A percentile compares a stretch with the other conserved stretches of the same genome.
Conservation (phyloP, 2,888 invertebrate genomes). For the Ligdia adustata region DNA sequence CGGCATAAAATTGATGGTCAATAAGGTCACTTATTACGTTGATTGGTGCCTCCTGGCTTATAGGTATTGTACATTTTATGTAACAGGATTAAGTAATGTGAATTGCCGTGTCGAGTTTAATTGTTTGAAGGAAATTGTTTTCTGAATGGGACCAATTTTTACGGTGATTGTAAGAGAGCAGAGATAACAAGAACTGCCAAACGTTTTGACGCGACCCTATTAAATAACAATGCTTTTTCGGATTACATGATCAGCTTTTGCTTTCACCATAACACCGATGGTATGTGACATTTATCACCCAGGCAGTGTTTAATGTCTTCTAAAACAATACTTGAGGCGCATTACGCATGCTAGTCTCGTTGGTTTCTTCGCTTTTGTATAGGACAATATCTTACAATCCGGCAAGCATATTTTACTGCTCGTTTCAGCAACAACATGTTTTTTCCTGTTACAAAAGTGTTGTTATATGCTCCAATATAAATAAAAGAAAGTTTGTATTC, state of each 20-base stretch:
- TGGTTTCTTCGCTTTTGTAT: slow-evolving; percentile 6
- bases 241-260: neutral
- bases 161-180: slow-evolving; percentile 1
- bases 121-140: slow-evolving; percentile 1
- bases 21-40: slow-evolving; percentile 63
- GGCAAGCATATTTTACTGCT: slow-evolving; percentile 10
- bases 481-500: neutral
- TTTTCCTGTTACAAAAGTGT: slow-evolving; percentile 22
- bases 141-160: slow-evolving; percentile 6
- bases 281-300: slow-evolving; percentile 3
- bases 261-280: neutral
- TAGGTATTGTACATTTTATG: too few relatives aligned
- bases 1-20: slow-evolving; percentile 57
- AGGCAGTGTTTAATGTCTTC: slow-evolving; percentile 4
- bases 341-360: slow-evolving; percentile 17
- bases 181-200: too few relatives aligned
- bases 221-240: neutral
- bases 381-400: slow-evolving; percentile 20
- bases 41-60: slow-evolving; percentile 56
- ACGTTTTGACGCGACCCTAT: slow-evolving; percentile 4
- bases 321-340: slow-evolving; percentile 7
- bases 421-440: slow-evolving; percentile 30
- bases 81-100: slow-evolving; percentile 26
- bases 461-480: slow-evolving; percentile 1
- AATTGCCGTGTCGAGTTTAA: slow-evolving; percentile 8